A percentile compares a stretch with the other conserved stretches of the same genome.
Conservation (phyloP, 2,113 vertebrate genomes). For the Cololabis saira region DNA sequence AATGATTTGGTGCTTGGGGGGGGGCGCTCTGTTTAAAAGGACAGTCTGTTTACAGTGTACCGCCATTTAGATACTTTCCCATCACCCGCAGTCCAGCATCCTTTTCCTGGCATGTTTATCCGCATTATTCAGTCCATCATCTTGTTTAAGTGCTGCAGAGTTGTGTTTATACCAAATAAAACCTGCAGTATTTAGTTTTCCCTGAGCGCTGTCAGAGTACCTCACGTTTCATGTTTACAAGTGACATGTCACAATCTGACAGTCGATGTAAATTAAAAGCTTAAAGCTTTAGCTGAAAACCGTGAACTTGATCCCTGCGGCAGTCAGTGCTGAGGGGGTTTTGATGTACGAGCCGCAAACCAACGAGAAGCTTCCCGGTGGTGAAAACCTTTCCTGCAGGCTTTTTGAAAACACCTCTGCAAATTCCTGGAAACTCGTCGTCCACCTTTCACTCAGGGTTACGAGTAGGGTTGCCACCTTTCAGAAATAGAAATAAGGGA, state of each 20-base stretch:
- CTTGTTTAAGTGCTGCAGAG: constrained; percentile 36
- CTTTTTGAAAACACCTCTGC: constrained; percentile 57
- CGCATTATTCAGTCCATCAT: constrained; percentile 46
- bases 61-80: constrained; percentile 27
- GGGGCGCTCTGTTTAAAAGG: constrained; percentile 13
- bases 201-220: constrained; percentile 23
- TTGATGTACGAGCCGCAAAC: constrained; percentile 6
- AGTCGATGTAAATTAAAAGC: constrained; percentile 27
- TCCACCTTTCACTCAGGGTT: constrained; percentile 57
- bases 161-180: constrained; percentile 57
- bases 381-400: constrained; percentile 51
- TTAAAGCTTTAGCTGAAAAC: constrained; percentile 32
- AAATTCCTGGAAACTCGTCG: constrained; percentile 59
- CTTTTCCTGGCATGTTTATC: constrained; percentile 40
- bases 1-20: constrained; percentile 9
- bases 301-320: constrained; percentile 25
- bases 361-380: constrained; percentile 22
- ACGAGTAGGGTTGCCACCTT: no score
- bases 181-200: constrained; percentile 50
- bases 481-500: no score
- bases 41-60: constrained; percentile 36
- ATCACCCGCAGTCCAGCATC: constrained; percentile 11
- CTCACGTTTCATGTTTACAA: constrained; percentile 35
- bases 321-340: not conserved
- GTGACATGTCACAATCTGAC: constrained; percentile 4